phyloP scores from a whole-genome alignment of 2,113 vertebrate species.

The Brienomyrus brachyistius region DNA sequence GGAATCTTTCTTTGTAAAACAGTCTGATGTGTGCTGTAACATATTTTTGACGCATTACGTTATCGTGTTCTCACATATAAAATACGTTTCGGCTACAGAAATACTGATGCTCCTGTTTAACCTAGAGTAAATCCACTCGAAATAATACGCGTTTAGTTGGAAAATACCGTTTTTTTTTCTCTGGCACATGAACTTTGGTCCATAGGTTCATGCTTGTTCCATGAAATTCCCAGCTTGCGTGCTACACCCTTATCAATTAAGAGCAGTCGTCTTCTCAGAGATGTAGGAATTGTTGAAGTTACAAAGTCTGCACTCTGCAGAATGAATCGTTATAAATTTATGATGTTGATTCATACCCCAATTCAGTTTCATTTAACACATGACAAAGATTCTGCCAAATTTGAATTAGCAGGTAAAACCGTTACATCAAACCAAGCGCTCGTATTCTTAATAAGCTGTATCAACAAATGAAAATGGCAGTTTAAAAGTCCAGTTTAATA shows the following conservation, averaged over 20 bases:
- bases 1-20: not conserved
- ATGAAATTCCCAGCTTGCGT: no score
- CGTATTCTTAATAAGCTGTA: not conserved
- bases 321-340: not conserved
- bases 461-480: not conserved
- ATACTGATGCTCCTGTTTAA: not conserved
- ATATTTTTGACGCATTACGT: not conserved
- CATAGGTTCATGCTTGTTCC: not conserved
- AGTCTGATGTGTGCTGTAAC: not conserved
- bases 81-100: not conserved
- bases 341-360: not conserved
- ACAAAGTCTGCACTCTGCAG: not conserved
- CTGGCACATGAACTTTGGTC: not conserved
- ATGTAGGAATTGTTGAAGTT: no score
- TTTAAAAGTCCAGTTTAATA: no score
- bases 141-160: not conserved
- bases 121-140: not conserved
- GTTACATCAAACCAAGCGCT: not conserved
- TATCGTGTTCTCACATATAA: not conserved
- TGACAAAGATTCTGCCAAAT: not conserved
- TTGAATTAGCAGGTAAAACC: not conserved
- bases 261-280: no score
- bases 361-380: not conserved
- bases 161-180: not conserved
- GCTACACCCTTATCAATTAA: no score